phyloP scores from a whole-genome alignment of 2,888 invertebrate species.

The Megalurothrips usitatus region DNA sequence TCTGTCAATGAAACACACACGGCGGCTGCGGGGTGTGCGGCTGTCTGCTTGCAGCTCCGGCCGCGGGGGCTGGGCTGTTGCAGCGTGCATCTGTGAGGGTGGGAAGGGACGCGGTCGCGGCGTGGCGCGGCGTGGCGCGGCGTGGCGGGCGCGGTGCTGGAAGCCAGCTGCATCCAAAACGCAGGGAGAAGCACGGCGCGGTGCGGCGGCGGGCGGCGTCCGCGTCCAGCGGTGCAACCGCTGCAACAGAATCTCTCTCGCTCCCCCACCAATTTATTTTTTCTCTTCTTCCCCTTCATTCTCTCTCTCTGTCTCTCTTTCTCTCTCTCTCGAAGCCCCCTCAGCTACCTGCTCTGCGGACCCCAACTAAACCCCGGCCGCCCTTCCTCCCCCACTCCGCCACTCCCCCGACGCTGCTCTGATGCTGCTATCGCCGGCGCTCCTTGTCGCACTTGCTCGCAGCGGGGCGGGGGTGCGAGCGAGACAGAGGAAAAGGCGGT shows the following conservation, averaged over 20 bases:
- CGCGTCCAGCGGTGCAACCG: background rate
- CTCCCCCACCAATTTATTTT: background rate
- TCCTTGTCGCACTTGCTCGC: no score
- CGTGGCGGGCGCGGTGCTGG: background rate
- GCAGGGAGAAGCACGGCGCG: background rate
- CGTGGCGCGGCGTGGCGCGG: background rate
- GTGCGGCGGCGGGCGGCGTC: background rate
- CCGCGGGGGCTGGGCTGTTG: no score
- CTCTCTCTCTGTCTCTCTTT: background rate
- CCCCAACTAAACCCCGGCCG: no score
- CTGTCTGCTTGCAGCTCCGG: no score
- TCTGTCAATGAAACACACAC: background rate
- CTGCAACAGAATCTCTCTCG: background rate
- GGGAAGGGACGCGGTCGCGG: background rate
- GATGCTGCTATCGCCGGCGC: no score
- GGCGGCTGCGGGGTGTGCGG: background rate
- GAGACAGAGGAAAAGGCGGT: no score
- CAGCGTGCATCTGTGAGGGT: background rate
- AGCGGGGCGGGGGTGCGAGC: no score
- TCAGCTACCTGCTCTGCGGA: background rate
- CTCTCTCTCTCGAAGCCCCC: background rate
- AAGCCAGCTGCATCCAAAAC: background rate
- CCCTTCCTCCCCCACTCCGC: background rate
- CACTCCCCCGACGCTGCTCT: background rate
- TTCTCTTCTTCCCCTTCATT: background rate